Evolutionary conservation across 2,797 vertebrate species (phyloP).

Genomic region (Gadopsis marmoratus): DNA sequence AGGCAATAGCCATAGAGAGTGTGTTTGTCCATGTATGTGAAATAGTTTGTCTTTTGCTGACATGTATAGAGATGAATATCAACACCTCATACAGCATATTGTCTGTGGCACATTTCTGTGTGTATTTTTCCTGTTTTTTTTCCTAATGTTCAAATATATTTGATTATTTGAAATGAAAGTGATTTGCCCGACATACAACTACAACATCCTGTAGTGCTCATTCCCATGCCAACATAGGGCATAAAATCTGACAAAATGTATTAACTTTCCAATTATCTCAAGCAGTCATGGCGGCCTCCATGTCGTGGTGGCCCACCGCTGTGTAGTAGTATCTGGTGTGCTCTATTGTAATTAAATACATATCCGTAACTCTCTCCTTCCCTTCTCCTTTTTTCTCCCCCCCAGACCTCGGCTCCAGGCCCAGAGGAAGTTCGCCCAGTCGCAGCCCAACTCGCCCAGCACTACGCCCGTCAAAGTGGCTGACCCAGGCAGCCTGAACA

Average conservation of each 20-base stretch:
- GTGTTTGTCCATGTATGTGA: neutral
- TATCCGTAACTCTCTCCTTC: neutral
- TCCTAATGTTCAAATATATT: neutral
- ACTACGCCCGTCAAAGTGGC: constrained; percentile 97
- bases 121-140: neutral
- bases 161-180: neutral
- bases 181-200: neutral
- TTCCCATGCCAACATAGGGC: neutral
- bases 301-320: neutral
- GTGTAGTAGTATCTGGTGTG: neutral
- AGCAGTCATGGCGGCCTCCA: neutral
- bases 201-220: neutral
- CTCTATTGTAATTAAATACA: neutral
- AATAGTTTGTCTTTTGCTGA: constrained; percentile 2
- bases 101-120: neutral
- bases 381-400: constrained; percentile 7
- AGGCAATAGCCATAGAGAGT: constrained; percentile 21
- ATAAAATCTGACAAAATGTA: neutral
- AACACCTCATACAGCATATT: neutral
- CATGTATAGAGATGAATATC: neutral
- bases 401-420: constrained; percentile 97
- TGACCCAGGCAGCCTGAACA: constrained; percentile 81
- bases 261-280: neutral
- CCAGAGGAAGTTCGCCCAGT: constrained; percentile 99
- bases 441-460: constrained; percentile 99